phyloP scores from a whole-genome alignment of 2,888 invertebrate genomes.

The Itoplectis maculator region DNA sequence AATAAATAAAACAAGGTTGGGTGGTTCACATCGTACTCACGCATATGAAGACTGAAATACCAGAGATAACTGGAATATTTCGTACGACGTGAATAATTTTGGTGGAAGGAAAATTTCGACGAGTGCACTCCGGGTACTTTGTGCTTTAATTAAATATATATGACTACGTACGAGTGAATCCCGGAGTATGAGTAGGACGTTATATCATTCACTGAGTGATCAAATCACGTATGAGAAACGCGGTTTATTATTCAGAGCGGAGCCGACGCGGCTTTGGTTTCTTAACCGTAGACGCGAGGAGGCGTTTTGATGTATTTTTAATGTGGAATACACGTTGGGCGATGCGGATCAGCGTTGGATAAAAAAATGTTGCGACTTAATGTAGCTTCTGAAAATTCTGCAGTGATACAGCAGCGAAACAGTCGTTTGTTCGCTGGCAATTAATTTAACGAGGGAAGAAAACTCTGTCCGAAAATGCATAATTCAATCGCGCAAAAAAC shows the following conservation, averaged over 20 bases:
- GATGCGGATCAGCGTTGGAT: not conserved
- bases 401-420: too few species aligned
- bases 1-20: too few species aligned
- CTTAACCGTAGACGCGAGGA: not conserved
- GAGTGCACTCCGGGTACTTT: not conserved
- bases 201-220: not conserved
- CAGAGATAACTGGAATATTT: not conserved
- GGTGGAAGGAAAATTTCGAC: not conserved
- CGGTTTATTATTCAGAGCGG: not conserved
- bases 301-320: not conserved
- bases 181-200: not conserved
- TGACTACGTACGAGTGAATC: not conserved
- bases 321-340: not conserved
- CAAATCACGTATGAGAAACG: not conserved
- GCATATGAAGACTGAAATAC: not conserved
- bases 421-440: too few species aligned
- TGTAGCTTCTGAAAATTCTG: not conserved
- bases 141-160: not conserved
- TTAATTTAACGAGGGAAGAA: too few species aligned
- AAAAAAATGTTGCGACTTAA: not conserved
- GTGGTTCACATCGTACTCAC: too few species aligned
- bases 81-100: not conserved
- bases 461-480: too few species aligned
- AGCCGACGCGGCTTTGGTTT: not conserved
- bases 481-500: too few species aligned